Percentiles rank a stretch among this genome's conserved stretches.
These are phyloP conservation scores for Acanthis flammea DNA, from an alignment of 2,797 vertebrate species.

Conservation along the genomic window DNA sequence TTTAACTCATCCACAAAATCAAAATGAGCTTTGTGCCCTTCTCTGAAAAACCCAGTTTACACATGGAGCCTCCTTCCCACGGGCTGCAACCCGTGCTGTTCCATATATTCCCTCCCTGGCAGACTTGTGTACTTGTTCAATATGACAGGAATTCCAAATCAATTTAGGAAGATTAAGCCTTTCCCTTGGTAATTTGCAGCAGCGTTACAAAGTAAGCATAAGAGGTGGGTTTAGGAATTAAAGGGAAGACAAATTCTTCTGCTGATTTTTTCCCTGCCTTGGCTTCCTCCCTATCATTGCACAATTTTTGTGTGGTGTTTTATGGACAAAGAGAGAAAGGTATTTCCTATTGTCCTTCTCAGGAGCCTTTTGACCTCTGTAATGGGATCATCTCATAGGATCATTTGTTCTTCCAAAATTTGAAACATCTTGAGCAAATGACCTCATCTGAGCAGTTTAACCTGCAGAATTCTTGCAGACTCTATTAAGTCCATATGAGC, in stretches of 20 bases:
- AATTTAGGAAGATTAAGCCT: neutral
- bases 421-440: conserved; percentile 15
- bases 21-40: neutral
- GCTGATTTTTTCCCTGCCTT: neutral
- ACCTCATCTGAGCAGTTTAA: neutral
- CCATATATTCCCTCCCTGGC: neutral
- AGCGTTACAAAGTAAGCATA: neutral
- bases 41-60: neutral
- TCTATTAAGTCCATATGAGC: neutral
- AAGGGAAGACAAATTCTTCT: neutral
- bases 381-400: neutral
- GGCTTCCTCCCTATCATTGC: neutral
- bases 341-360: neutral
- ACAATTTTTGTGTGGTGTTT: neutral
- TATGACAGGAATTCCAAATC: neutral
- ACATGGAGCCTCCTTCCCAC: neutral
- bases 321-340: neutral
- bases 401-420: neutral
- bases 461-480: neutral
- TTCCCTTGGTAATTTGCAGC: neutral
- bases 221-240: neutral
- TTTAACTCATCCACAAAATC: neutral
- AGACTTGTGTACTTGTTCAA: neutral
- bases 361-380: neutral
- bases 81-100: accelerated